These are phyloP conservation scores for Saccopteryx bilineata DNA, from an alignment of 2,113 vertebrate species.

Conservation along the genomic window DNA sequence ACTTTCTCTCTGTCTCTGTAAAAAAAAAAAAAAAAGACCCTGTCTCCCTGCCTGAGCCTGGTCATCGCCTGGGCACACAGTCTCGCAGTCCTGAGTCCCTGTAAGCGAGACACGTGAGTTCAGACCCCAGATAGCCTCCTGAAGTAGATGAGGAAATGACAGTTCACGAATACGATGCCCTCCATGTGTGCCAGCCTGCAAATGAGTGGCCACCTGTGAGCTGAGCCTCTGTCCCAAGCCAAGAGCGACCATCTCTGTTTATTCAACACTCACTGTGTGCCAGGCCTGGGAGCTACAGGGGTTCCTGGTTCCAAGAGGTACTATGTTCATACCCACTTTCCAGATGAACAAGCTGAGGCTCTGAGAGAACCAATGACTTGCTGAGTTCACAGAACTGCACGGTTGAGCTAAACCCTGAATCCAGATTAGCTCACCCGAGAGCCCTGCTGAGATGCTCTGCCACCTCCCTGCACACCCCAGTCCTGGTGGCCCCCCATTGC, in stretches of 20 bases:
- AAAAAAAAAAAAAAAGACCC: background rate
- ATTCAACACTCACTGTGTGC: background rate
- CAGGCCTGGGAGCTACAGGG: background rate
- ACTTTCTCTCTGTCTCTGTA: too few species aligned
- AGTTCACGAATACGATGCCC: background rate
- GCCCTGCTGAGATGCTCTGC: background rate
- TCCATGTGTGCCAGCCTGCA: background rate
- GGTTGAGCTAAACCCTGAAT: background rate
- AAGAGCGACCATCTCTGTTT: background rate
- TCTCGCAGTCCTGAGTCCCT: too few species aligned
- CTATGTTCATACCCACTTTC: background rate
- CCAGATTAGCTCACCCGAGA: background rate
- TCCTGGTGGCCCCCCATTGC: background rate
- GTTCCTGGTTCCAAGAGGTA: background rate
- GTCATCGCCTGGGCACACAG: background rate
- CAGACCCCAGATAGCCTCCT: background rate
- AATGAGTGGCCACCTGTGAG: background rate
- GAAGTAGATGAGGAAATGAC: background rate
- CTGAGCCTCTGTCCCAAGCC: background rate
- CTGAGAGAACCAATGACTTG: background rate
- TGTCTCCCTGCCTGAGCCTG: background rate
- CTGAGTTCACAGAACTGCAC: background rate
- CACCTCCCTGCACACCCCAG: background rate
- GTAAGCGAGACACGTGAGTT: background rate
- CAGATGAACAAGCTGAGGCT: conserved; percentile 5